phyloP scores from a whole-genome alignment of 1,140 invertebrate genomes.

The Leptinotarsa texana region DNA sequence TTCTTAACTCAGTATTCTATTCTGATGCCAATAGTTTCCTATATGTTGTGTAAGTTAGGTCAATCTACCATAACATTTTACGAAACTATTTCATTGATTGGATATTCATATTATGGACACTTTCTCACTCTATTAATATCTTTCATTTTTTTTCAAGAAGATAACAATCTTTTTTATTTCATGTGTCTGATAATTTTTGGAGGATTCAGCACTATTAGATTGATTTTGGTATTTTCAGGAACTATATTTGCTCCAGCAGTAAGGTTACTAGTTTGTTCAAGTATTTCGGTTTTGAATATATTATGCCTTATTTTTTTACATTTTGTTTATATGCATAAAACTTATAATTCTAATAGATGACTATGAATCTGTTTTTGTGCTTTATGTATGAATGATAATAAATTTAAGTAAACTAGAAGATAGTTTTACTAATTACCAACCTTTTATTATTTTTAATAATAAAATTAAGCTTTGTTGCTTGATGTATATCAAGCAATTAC shows the following conservation, averaged over 20 bases:
- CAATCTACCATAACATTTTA: slow-evolving; percentile 50
- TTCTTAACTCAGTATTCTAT: slow-evolving; percentile 49
- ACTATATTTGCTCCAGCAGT: slow-evolving; percentile 56
- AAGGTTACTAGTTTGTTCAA: slow-evolving; percentile 57
- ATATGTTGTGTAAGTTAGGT: slow-evolving; percentile 49
- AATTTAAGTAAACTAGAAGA: not conserved
- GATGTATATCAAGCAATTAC: too few relatives aligned
- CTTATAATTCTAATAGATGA: slow-evolving; percentile 20
- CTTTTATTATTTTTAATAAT: not conserved
- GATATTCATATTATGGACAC: slow-evolving; percentile 60
- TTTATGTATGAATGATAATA: not conserved
- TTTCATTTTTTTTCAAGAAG: slow-evolving; percentile 53
- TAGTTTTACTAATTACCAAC: not conserved
- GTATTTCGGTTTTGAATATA: slow-evolving; percentile 55
- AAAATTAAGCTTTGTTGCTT: not conserved
- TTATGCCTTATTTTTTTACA: slow-evolving; percentile 59
- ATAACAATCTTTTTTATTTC: slow-evolving; percentile 57
- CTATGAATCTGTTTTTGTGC: too few relatives aligned
- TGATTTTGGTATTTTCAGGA: slow-evolving; percentile 55
- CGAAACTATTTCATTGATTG: slow-evolving; percentile 56
- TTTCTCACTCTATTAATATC: slow-evolving; percentile 55
- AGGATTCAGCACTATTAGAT: slow-evolving; percentile 56
- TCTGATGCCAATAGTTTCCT: slow-evolving; percentile 52
- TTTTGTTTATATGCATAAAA: slow-evolving; percentile 59
- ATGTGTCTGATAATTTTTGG: slow-evolving; percentile 54